Conservation (phyloP, 2,888 invertebrate species). For the Synergus gifuensis region DNA sequence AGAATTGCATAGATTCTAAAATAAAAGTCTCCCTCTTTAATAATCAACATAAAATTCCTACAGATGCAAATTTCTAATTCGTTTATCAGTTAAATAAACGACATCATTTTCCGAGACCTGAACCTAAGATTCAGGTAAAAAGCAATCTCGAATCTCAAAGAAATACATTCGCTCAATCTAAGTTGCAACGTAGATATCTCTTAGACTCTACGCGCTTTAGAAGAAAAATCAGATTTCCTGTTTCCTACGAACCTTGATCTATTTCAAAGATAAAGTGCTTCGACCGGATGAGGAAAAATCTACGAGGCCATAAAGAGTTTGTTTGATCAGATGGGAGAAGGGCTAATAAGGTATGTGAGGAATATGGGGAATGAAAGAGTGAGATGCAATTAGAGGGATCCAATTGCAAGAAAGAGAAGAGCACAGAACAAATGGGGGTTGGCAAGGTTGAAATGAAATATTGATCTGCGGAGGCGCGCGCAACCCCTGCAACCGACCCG, state of each 20-base stretch:
- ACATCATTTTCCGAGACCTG: neutral
- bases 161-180: neutral
- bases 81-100: neutral
- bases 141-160: neutral
- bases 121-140: neutral
- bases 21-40: neutral
- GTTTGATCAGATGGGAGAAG: conserved; percentile 29
- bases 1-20: neutral
- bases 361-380: conserved; percentile 41
- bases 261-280: conserved; percentile 17
- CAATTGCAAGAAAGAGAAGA: conserved; percentile 47
- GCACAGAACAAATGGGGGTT: conserved; percentile 57
- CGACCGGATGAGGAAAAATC: conserved; percentile 2
- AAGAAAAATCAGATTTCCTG: neutral
- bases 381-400: conserved; percentile 40
- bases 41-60: neutral
- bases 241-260: neutral
- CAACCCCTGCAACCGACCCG: conserved; percentile 72
- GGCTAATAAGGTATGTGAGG: conserved; percentile 40
- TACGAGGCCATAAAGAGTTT: conserved; percentile 14
- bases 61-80: neutral
- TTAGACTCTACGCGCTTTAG: neutral
- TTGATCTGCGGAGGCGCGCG: conserved; percentile 76
- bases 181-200: neutral
- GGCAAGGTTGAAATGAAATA: conserved; percentile 76